Conservation (phyloP, 2,113 vertebrate genomes). For the Nerophis ophidion region DNA sequence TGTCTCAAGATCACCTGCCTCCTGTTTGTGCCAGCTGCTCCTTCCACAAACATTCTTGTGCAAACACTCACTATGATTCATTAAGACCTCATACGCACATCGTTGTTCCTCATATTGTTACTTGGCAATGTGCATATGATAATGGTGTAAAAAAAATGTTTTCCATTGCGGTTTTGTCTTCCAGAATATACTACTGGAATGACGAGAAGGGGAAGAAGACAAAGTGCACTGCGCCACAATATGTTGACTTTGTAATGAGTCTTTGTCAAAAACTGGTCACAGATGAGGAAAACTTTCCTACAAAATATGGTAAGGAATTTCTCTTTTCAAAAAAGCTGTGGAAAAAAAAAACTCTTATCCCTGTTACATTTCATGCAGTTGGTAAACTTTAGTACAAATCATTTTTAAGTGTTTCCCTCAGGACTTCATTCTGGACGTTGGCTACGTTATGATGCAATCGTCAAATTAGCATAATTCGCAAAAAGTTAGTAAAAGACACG, state of each 20-base stretch:
- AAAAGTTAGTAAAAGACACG: no score
- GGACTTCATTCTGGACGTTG: no score
- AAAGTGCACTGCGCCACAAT: slow-evolving; percentile 97
- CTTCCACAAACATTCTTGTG: slow-evolving; percentile 2
- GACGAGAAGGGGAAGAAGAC: slow-evolving; percentile 97
- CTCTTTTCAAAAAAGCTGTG: not conserved
- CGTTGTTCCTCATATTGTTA: not conserved
- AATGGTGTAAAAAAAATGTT: not conserved
- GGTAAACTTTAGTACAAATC: no score
- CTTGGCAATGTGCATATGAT: not conserved
- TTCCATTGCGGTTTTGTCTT: slow-evolving; percentile 1
- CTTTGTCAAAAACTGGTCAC: slow-evolving; percentile 97
- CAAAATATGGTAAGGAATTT: slow-evolving; percentile 85
- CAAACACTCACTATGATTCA: slow-evolving; percentile 8
- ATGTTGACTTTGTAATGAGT: slow-evolving; percentile 98
- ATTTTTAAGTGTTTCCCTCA: no score
- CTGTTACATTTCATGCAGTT: no score
- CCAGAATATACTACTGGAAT: slow-evolving; percentile 98
- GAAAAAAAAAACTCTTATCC: no score
- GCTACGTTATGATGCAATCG: no score
- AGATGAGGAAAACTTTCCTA: slow-evolving; percentile 96
- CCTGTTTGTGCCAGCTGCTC: not conserved
- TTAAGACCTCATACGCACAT: not conserved
- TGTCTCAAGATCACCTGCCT: not conserved
- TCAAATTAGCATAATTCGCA: no score